phyloP scores from a whole-genome alignment of 2,113 vertebrate species.

The Corythaeola cristata region DNA sequence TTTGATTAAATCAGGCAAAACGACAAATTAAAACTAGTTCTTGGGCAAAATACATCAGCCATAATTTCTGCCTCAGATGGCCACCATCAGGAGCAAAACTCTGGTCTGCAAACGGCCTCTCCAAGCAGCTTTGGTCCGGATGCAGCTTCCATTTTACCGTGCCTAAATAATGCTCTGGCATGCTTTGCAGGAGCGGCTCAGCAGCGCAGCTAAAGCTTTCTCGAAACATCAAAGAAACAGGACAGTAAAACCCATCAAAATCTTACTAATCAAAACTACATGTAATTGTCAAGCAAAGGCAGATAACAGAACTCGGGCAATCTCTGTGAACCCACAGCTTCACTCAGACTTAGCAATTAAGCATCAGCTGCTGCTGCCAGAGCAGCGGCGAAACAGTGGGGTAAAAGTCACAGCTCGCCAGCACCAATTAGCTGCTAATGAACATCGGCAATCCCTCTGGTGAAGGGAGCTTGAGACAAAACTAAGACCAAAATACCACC shows the following conservation, averaged over 20 bases:
- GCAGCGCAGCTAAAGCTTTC: conserved; percentile 17
- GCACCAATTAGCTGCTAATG: conserved; percentile 64
- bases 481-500: conserved; percentile 1
- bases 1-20: background rate
- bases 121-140: background rate
- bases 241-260: conserved; percentile 63
- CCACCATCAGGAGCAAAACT: background rate
- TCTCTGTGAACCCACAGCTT: conserved; percentile 41
- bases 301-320: conserved; percentile 14
- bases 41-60: background rate
- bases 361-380: conserved; percentile 17
- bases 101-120: background rate
- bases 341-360: conserved; percentile 64
- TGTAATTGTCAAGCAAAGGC: conserved; percentile 60
- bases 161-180: background rate
- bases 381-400: background rate
- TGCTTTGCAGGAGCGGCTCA: background rate
- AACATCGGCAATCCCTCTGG: conserved; percentile 42
- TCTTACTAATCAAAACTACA: conserved; percentile 53
- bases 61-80: background rate
- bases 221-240: conserved; percentile 53
- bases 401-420: conserved; percentile 38
- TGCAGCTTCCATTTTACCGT: background rate
- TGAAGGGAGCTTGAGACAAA: conserved; percentile 13
- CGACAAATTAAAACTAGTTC: background rate